These are phyloP conservation scores for Tretioscincus oriximinensis DNA, from an alignment of 2,113 vertebrate species.

Conservation along the genomic window DNA sequence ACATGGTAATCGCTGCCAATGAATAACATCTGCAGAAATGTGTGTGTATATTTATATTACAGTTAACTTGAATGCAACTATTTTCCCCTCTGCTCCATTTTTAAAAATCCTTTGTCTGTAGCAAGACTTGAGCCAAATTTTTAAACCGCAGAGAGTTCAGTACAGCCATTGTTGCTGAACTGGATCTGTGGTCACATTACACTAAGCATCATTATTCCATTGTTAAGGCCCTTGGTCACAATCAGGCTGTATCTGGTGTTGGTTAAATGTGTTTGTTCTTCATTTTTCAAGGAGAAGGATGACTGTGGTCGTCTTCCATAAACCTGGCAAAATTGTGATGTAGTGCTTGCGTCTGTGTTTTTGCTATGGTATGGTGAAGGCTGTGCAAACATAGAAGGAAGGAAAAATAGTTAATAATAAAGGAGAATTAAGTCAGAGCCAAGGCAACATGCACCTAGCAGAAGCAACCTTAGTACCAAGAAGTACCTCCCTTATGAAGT, in stretches of 20 bases:
- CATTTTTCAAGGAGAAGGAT: slow-evolving; percentile 62
- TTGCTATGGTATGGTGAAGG: background rate
- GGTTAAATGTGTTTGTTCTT: slow-evolving; percentile 58
- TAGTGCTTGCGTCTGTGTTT: too few species aligned
- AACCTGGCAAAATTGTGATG: background rate
- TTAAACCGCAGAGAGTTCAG: slow-evolving; percentile 50
- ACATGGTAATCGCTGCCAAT: slow-evolving; percentile 57
- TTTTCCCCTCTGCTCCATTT: slow-evolving; percentile 49
- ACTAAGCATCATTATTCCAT: slow-evolving; percentile 66
- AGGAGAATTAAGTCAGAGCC: background rate
- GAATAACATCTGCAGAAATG: slow-evolving; percentile 68
- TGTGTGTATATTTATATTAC: slow-evolving; percentile 59
- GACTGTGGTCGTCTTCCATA: background rate
- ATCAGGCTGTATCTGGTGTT: slow-evolving; percentile 58
- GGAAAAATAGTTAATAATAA: background rate
- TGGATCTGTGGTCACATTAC: slow-evolving; percentile 34
- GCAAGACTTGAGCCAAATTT: slow-evolving; percentile 35
- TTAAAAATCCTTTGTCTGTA: slow-evolving; percentile 60
- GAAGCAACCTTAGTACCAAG: background rate
- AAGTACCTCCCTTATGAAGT: too few species aligned
- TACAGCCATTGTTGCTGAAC: slow-evolving; percentile 39
- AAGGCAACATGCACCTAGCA: background rate
- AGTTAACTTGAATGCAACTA: slow-evolving; percentile 54
- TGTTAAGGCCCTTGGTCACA: slow-evolving; percentile 61
- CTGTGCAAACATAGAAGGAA: background rate